A percentile compares a stretch with the other conserved stretches of the same genome.
phyloP scores from a whole-genome alignment of 1,140 invertebrate genomes.

The Papilio helenus region DNA sequence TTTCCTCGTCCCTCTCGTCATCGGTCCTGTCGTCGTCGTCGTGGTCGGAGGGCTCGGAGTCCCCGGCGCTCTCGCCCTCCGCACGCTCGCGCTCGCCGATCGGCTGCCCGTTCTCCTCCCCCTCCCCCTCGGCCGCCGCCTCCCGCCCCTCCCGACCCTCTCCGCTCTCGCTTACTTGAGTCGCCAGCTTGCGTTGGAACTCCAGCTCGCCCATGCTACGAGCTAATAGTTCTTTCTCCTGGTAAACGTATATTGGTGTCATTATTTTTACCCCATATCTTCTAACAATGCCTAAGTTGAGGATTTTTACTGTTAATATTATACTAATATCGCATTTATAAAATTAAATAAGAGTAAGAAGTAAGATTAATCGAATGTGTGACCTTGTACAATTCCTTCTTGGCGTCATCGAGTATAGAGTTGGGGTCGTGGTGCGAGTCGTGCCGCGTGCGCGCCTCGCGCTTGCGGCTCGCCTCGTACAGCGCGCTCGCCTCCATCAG shows the following conservation, averaged over 20 bases:
- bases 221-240: constrained; percentile 79
- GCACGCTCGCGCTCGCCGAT: constrained; percentile 83
- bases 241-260: neutral
- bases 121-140: constrained; percentile 38
- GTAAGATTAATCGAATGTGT: neutral
- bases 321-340: too few relatives aligned
- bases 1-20: constrained; percentile 77
- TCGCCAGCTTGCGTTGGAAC: constrained; percentile 71
- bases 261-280: neutral
- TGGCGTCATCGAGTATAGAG: constrained; percentile 83
- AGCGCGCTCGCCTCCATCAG: constrained; percentile 94
- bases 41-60: constrained; percentile 83
- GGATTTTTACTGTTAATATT: too few relatives aligned
- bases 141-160: constrained; percentile 52
- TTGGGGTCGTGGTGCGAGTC: constrained; percentile 68
- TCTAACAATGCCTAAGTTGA: too few relatives aligned
- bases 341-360: too few relatives aligned
- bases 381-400: constrained; percentile 82
- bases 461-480: constrained; percentile 84
- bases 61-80: constrained; percentile 85
- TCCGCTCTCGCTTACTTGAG: constrained; percentile 43
- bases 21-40: constrained; percentile 76
- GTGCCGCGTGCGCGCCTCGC: constrained; percentile 66
- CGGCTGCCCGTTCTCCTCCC: constrained; percentile 40
- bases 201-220: constrained; percentile 80